Conservation (phyloP, 2,797 vertebrate species). For the Mus caroli region DNA sequence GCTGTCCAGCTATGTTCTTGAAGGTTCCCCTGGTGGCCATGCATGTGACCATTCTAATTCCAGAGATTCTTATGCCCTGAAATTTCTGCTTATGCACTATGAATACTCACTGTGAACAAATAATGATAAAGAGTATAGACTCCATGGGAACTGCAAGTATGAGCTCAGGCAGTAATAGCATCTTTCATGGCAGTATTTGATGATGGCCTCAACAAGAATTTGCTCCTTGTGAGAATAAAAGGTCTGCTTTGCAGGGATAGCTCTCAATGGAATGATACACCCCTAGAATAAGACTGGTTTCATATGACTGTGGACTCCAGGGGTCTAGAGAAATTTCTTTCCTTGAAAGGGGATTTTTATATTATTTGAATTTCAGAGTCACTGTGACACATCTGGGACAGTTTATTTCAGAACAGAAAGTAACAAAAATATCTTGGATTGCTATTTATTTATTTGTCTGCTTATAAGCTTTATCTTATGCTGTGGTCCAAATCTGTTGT, state of each 20-base stretch:
- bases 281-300: background rate
- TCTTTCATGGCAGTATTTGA: background rate
- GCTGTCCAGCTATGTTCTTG: background rate
- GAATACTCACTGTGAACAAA: background rate
- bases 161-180: background rate
- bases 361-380: slow-evolving; percentile 47
- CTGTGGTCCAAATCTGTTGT: background rate
- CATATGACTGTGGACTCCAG: background rate
- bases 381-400: slow-evolving; percentile 5
- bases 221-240: background rate
- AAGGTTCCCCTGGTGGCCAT: accelerated
- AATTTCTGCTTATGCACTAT: no score
- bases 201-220: background rate
- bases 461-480: background rate
- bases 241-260: no score
- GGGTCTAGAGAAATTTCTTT: background rate
- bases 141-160: background rate
- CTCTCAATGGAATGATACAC: background rate
- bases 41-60: no score
- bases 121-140: background rate
- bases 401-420: slow-evolving; percentile 25
- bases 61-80: background rate
- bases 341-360: background rate
- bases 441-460: background rate
- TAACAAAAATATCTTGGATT: background rate